Evolutionary conservation across 2,797 vertebrate species (phyloP), one percentile per base, ranked within the genome.

Genomic region (Clarias platycephalus): DNA sequence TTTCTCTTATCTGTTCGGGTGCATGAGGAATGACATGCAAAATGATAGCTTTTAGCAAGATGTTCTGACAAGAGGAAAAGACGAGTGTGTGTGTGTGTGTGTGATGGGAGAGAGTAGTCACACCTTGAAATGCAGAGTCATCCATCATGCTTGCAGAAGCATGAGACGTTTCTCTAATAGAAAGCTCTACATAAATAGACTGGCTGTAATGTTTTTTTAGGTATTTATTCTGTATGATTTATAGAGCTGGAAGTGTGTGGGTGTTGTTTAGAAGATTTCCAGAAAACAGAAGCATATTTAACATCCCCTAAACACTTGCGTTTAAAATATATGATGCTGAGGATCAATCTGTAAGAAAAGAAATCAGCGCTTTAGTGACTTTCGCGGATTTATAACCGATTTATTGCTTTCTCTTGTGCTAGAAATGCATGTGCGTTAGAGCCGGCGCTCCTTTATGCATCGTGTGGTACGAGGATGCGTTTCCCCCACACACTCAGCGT

Each of bases 71-170:
- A 34, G 37, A 49, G 57, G 60, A 71, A 67, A 63, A 5, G 18
- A n/a, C 12, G 12, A 12, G 44, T 71, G n/a, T 13, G 63, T 22
- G 68, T 75, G 71, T 64, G 34, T 37, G 37, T 81, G 66, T 37
- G 82, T 57, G 72, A 3, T 13, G 28, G 2, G 8, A 20, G 57
- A 20, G 83, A 5, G 16, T 68, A 55, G 53, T 79, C 67, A 71
- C 58, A 86, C 81, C 66, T 71, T 71, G 66, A 71, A 55, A 83
- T 62, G 4, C 57, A 71, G 66, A 55, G 58, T 72, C 85, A 86
- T 86, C 75, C 70, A 82, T 83, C 75, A 67, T 80, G 78, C 66
- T 74, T 67, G 64, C 31, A 76, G 64, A 66, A 55, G 83, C 83
- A 62, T 70, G 40, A 71, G 79, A 70, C 83, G 44, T 40, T 78